These are phyloP conservation scores for Caprella mutica DNA, from an alignment of 2,888 invertebrate genomes.

Conservation along the genomic window DNA sequence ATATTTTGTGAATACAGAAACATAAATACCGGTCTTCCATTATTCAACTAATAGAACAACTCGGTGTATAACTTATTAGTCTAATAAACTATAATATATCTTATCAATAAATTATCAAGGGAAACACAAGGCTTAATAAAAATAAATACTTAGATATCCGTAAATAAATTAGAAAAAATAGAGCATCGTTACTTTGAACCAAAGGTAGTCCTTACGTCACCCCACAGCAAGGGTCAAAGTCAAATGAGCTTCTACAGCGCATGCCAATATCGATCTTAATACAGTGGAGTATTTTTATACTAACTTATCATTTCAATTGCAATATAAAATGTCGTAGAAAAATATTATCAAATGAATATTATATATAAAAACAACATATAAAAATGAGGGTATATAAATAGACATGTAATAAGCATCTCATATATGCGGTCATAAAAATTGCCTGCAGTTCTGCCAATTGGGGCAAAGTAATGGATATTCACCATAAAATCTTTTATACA, in stretches of 20 bases:
- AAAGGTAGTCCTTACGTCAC: not conserved
- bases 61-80: too few species aligned
- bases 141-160: constrained; percentile 5
- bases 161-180: not conserved
- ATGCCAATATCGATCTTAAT: too few species aligned
- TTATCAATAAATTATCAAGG: too few species aligned
- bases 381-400: not conserved
- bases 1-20: not conserved
- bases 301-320: not conserved
- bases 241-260: too few species aligned
- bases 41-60: too few species aligned
- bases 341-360: not conserved
- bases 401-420: not conserved
- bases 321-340: not conserved
- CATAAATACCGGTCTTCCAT: too few species aligned
- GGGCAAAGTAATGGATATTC: not conserved
- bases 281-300: too few species aligned
- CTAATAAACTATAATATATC: not conserved
- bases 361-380: not conserved
- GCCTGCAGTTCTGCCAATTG: not conserved
- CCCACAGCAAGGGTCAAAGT: too few species aligned
- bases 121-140: constrained; percentile 1
- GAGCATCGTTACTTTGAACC: not conserved
- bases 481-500: not conserved
- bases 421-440: not conserved